Conservation (phyloP, 2,797 vertebrate genomes). For the Cichlasoma orientale region DNA sequence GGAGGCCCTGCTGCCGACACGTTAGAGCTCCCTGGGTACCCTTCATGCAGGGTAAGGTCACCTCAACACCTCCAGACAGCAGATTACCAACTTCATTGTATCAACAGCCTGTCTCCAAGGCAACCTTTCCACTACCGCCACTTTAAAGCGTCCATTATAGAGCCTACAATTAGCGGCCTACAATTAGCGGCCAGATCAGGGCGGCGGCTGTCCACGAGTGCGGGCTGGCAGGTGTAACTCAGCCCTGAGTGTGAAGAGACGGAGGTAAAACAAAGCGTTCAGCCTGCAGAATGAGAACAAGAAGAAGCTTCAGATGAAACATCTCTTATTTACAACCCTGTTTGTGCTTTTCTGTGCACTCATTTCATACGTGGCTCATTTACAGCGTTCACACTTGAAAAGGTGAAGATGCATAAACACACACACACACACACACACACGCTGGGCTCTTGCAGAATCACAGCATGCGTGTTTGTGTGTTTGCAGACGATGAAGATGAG, state of each 20-base stretch:
- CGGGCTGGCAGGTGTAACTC: neutral
- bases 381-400: neutral
- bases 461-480: neutral
- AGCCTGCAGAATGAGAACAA: neutral
- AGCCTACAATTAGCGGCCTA: conserved; percentile 41
- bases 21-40: neutral
- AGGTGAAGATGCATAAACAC: neutral
- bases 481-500: neutral
- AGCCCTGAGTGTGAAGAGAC: neutral
- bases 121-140: conserved; percentile 12
- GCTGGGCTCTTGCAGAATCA: neutral
- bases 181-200: conserved; percentile 35
- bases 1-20: conserved; percentile 4
- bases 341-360: neutral
- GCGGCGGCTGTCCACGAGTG: neutral
- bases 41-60: conserved; percentile 2
- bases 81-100: conserved; percentile 28
- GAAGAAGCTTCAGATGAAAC: neutral
- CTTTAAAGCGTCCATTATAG: conserved; percentile 37
- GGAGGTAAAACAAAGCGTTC: neutral
- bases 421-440: neutral
- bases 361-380: rapidly evolving
- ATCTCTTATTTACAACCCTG: neutral
- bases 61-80: conserved; percentile 2
- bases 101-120: conserved; percentile 24